phyloP scores from a whole-genome alignment of 2,888 invertebrate genomes.

The Sussaba pulchella region DNA sequence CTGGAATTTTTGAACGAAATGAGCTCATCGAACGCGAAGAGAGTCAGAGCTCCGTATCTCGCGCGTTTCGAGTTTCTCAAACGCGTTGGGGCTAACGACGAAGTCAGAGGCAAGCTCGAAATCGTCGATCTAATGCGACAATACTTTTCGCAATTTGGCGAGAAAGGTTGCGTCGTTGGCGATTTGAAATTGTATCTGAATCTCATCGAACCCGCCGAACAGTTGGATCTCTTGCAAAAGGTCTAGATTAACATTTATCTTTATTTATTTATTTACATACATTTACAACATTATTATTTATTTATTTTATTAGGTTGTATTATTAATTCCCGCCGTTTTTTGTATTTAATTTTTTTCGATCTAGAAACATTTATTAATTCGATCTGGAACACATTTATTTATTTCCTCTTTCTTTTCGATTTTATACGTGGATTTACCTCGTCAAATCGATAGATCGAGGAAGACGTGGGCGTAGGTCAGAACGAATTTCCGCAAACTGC shows the following conservation, averaged over 20 bases:
- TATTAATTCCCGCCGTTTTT: too few relatives aligned
- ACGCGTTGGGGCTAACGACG: conserved; percentile 84
- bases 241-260: too few relatives aligned
- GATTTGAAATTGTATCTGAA: conserved; percentile 92
- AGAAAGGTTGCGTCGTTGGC: conserved; percentile 93
- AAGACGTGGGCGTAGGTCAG: conserved; percentile 80
- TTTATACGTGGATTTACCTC: neutral
- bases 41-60: conserved; percentile 92
- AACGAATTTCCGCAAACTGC: conserved; percentile 82
- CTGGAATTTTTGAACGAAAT: conserved; percentile 82
- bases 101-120: conserved; percentile 76
- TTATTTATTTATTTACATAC: too few relatives aligned
- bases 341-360: too few relatives aligned
- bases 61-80: conserved; percentile 92
- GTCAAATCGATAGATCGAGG: conserved; percentile 74
- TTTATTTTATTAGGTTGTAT: too few relatives aligned
- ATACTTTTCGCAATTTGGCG: conserved; percentile 93
- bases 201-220: conserved; percentile 88
- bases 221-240: conserved; percentile 85
- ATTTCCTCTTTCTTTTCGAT: neutral
- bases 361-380: too few relatives aligned
- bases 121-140: conserved; percentile 90
- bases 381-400: too few relatives aligned
- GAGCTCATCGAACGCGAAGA: conserved; percentile 74
- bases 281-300: too few relatives aligned